Evolutionary conservation across 2,113 vertebrate genomes (phyloP), one percentile per base, ranked within the genome.

Genomic region (Phoenicopterus ruber): DNA sequence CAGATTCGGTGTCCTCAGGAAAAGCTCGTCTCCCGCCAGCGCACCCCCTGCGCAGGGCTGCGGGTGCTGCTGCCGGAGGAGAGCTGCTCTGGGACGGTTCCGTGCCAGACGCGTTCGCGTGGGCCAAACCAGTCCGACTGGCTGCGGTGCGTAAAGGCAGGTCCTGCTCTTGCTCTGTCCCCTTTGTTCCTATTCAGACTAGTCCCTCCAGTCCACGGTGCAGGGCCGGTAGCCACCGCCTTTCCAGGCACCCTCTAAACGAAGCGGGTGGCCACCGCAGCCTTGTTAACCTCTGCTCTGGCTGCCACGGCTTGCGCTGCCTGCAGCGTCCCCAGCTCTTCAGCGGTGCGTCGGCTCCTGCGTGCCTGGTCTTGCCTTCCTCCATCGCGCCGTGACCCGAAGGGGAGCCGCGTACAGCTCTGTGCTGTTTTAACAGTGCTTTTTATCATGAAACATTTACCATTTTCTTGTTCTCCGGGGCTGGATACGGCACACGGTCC

Each of bases 1-100:
- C 9, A 1, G 20, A 10, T 13, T 17, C 8, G 0, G 29, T 3
- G 50, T 31, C 2, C 0, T 1, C 19, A 69, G 17, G 0, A 2
- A 24, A 29, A 47, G 25, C 40, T 65, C 5, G 1, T 52, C 42
- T 52, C 17, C 82, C 1, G 2, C 20, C 29, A 1, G 2, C 61
- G 61, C 34, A 1, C 44, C 28, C 29, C 40, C 52, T 9, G 47
- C 17, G 2, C 25, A 8, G 63, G 13, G 34, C 70, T n/a, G 21
- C 1, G 13, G 40, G 40, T 69, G 36, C 81, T 58, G 36, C 46
- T 61, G 28, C 38, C 14, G 34, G n/a, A 42, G 77, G 55, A 73
- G 55, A 62, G 46, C 67, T 50, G 36, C 77, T 63, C 46, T 4
- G 67, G 28, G 32, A 19, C 40, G 57, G 24, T 65, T 46, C 21